Evolutionary conservation across 2,888 invertebrate species (phyloP).

Genomic region (Dynastes grantii): DNA sequence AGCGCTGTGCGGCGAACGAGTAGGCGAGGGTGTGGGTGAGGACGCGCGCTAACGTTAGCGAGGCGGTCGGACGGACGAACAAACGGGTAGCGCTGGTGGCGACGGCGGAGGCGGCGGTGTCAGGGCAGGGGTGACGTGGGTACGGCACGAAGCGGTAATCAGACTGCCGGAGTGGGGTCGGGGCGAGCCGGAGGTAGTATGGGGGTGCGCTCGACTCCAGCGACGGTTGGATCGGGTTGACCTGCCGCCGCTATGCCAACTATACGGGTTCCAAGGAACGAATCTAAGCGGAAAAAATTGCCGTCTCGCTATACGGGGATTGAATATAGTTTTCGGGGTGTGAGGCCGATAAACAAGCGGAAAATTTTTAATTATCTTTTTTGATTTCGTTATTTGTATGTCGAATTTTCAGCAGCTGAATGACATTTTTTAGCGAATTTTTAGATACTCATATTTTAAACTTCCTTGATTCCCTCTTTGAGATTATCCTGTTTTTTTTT

Average conservation of each 20-base stretch:
- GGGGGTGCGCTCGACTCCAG: conserved; percentile 64
- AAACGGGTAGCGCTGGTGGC: conserved; percentile 26
- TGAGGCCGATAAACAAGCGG: too few relatives aligned
- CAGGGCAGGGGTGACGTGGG: conserved; percentile 51
- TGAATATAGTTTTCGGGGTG: too few relatives aligned
- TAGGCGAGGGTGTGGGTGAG: conserved; percentile 19
- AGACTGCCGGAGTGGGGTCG: conserved; percentile 56
- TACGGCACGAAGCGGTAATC: conserved; percentile 57
- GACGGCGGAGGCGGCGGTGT: conserved; percentile 40
- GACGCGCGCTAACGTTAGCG: conserved; percentile 39
- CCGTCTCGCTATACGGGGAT: neutral
- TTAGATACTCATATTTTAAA: too few relatives aligned
- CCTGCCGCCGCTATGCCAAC: conserved; percentile 65
- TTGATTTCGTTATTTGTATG: too few relatives aligned
- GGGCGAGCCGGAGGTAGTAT: conserved; percentile 60
- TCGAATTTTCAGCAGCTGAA: too few relatives aligned
- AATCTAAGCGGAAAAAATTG: conserved; percentile 17
- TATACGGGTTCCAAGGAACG: conserved; percentile 55
- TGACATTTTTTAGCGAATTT: too few relatives aligned
- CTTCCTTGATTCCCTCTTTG: too few relatives aligned
- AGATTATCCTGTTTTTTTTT: too few relatives aligned
- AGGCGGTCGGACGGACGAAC: conserved; percentile 17
- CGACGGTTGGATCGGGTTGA: conserved; percentile 69
- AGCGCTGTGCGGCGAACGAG: conserved; percentile 1
- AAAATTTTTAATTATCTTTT: too few relatives aligned